Evolutionary conservation across 2,888 invertebrate genomes (phyloP).

Genomic region (Amphipoea oculea): DNA sequence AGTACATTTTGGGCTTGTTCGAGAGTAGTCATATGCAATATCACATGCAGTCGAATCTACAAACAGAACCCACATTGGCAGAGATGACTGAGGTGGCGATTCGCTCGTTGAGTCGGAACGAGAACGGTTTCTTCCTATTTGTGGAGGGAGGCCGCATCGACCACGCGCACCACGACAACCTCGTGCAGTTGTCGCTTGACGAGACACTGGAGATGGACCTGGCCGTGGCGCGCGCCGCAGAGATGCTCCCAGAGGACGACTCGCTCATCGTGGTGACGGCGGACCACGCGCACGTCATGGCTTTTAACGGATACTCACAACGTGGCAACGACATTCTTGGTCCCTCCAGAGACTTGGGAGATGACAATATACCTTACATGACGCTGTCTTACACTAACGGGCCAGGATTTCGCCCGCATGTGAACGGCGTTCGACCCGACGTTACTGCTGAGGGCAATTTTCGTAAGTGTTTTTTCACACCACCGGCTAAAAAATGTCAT

Average conservation of each 20-base stretch:
- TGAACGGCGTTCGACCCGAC: constrained; percentile 34
- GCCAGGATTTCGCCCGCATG: constrained; percentile 67
- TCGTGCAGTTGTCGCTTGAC: constrained; percentile 90
- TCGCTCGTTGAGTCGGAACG: constrained; percentile 91
- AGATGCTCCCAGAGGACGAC: constrained; percentile 84
- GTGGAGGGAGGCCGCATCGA: constrained; percentile 93
- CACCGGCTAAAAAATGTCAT: background rate
- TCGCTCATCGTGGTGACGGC: constrained; percentile 94
- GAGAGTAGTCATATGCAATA: constrained; percentile 91
- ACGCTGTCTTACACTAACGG: constrained; percentile 92
- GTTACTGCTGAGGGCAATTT: constrained; percentile 45
- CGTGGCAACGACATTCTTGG: constrained; percentile 82
- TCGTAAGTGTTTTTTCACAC: constrained; percentile 39
- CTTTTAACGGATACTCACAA: constrained; percentile 92
- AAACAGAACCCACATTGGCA: constrained; percentile 91
- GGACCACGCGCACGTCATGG: constrained; percentile 94
- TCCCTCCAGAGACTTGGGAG: constrained; percentile 34
- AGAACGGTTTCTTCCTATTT: constrained; percentile 93
- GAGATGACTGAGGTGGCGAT: constrained; percentile 91
- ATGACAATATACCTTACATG: constrained; percentile 81
- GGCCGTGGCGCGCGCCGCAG: constrained; percentile 88
- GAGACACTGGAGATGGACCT: constrained; percentile 92
- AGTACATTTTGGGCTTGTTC: constrained; percentile 92
- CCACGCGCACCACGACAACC: constrained; percentile 91
- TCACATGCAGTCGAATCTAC: constrained; percentile 88